Base-by-base conservation (phyloP, 2,797 vertebrate species). In the Takifugu rubripes region DNA sequence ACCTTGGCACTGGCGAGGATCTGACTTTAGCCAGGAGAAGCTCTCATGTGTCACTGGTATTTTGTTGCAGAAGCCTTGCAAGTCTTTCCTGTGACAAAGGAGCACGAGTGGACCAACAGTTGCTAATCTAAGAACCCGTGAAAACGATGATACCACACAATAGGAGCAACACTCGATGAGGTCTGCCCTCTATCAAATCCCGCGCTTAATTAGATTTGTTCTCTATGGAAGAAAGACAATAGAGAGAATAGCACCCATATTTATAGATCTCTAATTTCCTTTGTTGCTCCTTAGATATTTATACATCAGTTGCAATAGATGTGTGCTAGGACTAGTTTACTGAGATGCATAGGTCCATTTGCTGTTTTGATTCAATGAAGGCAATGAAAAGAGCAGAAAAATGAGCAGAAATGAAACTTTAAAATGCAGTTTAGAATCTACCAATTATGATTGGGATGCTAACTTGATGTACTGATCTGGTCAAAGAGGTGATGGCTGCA, bases 31-130 rank as follows among this genome's bases (percentile, higher is more conserved):
- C 82, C 15, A 47, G 87, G 87, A 88, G 88, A 78, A 87, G 83
- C 62, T 81, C 82, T 89, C 84, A 87, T 68, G 52, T 91, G 88
- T 87, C 89, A 72, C 67, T 84, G 86, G 78, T 71, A 82, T 84
- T 75, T 68, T 72, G 70, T 68, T 79, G 69, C 75, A 83, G 84
- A 77, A 77, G 78, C 81, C 66, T 82, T 70, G 69, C 68, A 87
- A 82, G 82, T 74, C 81, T 88, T 84, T 84, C 64, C 72, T 74
- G 67, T 88, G 85, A 86, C 86, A 87, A 88, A 90, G 72, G 64
- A 82, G 66, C 59, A 82, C 59, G 76, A 77, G 52, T 75, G 72
- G 69, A 64, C 63, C 48, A 67, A 71, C 88, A 84, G 84, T 76
- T 87, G 81, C 77, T 74, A 66, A 77, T 77, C 75, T 85, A 78